Percentiles rank a stretch among this genome's conserved stretches.
These are phyloP conservation scores for Globia sparganii DNA, from an alignment of 2,888 invertebrate genomes.

Conservation along the genomic window DNA sequence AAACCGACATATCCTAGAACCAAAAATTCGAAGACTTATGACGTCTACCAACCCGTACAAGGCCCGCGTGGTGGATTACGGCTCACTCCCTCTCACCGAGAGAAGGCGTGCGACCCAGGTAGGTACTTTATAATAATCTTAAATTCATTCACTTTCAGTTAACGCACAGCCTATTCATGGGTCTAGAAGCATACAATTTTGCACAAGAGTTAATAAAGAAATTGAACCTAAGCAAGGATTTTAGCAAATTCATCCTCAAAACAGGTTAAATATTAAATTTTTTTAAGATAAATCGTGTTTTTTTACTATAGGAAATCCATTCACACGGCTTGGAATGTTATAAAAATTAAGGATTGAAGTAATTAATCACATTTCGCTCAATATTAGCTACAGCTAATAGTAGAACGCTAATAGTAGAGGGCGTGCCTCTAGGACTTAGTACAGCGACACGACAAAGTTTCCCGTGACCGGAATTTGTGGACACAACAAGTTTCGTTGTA, in stretches of 20 bases:
- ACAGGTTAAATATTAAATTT: not conserved
- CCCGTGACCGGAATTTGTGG: constrained; percentile 45
- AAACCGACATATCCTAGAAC: no score
- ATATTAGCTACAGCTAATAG: constrained; percentile 15
- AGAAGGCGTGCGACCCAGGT: no score
- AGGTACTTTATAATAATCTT: not conserved
- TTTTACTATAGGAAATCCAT: not conserved
- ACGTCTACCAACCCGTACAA: no score
- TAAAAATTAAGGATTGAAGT: not conserved
- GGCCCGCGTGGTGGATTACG: no score
- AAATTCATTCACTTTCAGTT: not conserved
- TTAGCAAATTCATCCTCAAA: not conserved
- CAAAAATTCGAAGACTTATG: no score
- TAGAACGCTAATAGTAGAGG: constrained; percentile 24
- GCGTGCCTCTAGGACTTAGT: constrained; percentile 26
- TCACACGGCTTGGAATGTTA: not conserved
- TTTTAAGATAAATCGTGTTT: not conserved
- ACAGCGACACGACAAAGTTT: constrained; percentile 47
- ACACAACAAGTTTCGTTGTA: constrained; percentile 45
- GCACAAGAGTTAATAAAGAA: not conserved
- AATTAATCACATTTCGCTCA: not conserved
- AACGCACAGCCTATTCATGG: not conserved
- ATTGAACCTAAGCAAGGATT: not conserved
- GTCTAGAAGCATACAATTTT: not conserved
- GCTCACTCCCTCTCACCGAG: no score